Evolutionary conservation across 2,797 vertebrate genomes (phyloP).

Genomic region (Crenichthys baileyi): DNA sequence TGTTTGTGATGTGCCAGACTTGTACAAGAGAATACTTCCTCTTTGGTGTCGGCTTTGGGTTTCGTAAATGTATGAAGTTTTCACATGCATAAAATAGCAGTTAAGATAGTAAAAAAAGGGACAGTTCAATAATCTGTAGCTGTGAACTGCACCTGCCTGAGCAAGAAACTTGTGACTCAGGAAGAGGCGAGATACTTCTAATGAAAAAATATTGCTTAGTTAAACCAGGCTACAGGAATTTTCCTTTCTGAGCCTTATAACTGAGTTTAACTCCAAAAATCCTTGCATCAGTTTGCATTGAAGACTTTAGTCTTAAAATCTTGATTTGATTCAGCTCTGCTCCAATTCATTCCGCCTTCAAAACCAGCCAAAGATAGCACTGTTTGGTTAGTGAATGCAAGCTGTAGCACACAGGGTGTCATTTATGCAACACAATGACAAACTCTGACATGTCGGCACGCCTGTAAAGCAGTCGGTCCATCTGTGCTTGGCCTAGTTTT

Average conservation of each 20-base stretch:
- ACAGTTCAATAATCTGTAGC: background rate
- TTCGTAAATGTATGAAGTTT: background rate
- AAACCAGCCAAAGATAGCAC: conserved; percentile 40
- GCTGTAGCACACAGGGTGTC: conserved; percentile 41
- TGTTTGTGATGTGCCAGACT: background rate
- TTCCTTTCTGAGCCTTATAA: background rate
- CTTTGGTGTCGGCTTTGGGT: background rate
- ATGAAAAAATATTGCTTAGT: background rate
- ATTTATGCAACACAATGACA: conserved; percentile 63
- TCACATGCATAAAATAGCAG: background rate
- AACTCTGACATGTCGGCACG: conserved; percentile 59
- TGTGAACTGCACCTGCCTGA: background rate
- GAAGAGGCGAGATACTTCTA: background rate
- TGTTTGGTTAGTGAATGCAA: conserved; percentile 43
- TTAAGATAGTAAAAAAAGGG: background rate
- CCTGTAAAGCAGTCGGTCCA: conserved; percentile 60
- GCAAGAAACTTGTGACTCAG: background rate
- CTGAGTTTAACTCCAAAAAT: background rate
- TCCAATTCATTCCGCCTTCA: conserved; percentile 37
- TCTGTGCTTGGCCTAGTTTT: conserved; percentile 73
- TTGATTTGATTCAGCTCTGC: conserved; percentile 18
- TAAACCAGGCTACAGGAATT: background rate
- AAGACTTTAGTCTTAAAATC: conserved; percentile 3
- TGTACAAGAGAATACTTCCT: background rate
- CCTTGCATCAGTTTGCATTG: background rate